Evolutionary conservation across 2,888 invertebrate genomes (phyloP).

Genomic region (Melinopterus prodromus): DNA sequence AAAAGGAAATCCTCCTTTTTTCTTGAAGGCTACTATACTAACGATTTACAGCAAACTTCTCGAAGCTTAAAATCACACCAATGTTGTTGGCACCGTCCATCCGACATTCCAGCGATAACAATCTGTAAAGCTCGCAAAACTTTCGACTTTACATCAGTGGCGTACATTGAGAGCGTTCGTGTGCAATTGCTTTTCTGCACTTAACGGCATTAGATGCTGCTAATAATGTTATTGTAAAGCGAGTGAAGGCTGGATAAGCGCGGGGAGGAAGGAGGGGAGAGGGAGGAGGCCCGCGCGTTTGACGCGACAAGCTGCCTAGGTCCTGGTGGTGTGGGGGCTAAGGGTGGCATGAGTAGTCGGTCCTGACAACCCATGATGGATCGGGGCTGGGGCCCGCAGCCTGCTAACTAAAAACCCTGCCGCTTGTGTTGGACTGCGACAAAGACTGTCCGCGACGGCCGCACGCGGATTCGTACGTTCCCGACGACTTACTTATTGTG

Average conservation of each 20-base stretch:
- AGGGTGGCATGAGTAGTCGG: slow-evolving; percentile 60
- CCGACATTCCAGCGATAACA: background rate
- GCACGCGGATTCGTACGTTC: background rate
- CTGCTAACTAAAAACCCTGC: slow-evolving; percentile 56
- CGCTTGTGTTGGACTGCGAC: slow-evolving; percentile 56
- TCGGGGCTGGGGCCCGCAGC: slow-evolving; percentile 61
- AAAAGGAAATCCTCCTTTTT: background rate
- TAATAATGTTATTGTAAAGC: slow-evolving; percentile 42
- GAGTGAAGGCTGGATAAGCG: background rate
- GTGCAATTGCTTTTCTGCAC: slow-evolving; percentile 40
- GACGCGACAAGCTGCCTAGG: slow-evolving; percentile 48
- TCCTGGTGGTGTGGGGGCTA: slow-evolving; percentile 56
- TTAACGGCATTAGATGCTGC: slow-evolving; percentile 41
- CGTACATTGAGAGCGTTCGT: background rate
- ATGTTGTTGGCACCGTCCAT: background rate
- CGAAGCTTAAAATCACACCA: background rate
- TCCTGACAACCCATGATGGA: slow-evolving; percentile 64
- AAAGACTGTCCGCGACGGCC: slow-evolving; percentile 33
- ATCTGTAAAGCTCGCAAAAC: background rate
- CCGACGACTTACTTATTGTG: background rate
- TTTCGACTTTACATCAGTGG: background rate
- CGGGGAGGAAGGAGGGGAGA: slow-evolving; percentile 32
- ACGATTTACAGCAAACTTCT: background rate
- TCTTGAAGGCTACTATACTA: background rate
- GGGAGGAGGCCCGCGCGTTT: slow-evolving; percentile 32